Conservation (phyloP, 2,113 vertebrate genomes). For the Notechis scutatus region DNA sequence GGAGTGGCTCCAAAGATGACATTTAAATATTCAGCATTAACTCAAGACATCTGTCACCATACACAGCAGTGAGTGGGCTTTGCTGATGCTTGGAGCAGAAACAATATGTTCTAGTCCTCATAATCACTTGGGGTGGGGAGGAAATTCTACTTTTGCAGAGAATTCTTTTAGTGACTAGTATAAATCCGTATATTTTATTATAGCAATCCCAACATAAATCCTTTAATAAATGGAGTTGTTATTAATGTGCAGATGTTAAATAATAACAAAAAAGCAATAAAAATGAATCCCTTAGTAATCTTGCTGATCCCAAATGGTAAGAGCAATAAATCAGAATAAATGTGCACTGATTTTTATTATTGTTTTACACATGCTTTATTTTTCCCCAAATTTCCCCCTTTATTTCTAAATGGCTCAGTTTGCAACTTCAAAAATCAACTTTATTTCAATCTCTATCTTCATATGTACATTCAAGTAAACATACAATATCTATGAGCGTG, state of each 20-base stretch:
- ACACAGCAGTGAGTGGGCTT: constrained; percentile 54
- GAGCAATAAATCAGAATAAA: constrained; percentile 47
- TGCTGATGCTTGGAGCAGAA: constrained; percentile 51
- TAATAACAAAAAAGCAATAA: constrained; percentile 63
- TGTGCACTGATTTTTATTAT: constrained; percentile 55
- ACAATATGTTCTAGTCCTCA: constrained; percentile 70
- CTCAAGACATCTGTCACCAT: constrained; percentile 77
- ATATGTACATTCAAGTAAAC: neutral
- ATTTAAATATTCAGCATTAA: constrained; percentile 82
- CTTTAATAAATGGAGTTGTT: constrained; percentile 70
- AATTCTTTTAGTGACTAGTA: constrained; percentile 65
- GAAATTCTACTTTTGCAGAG: constrained; percentile 69
- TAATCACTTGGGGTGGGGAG: constrained; percentile 70
- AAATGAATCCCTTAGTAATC: constrained; percentile 65
- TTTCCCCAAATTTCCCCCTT: constrained; percentile 16
- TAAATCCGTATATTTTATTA: constrained; percentile 79
- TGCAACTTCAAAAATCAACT: constrained; percentile 29
- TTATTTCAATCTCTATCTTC: neutral
- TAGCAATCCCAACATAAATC: constrained; percentile 75
- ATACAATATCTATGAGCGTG: neutral
- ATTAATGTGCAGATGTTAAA: constrained; percentile 75
- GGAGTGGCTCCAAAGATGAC: constrained; percentile 69
- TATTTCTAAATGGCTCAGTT: constrained; percentile 28
- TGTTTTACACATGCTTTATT: constrained; percentile 51
- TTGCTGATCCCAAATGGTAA: constrained; percentile 49